Conservation (phyloP, 2,113 vertebrate species). For the Phalacrocorax aristotelis region DNA sequence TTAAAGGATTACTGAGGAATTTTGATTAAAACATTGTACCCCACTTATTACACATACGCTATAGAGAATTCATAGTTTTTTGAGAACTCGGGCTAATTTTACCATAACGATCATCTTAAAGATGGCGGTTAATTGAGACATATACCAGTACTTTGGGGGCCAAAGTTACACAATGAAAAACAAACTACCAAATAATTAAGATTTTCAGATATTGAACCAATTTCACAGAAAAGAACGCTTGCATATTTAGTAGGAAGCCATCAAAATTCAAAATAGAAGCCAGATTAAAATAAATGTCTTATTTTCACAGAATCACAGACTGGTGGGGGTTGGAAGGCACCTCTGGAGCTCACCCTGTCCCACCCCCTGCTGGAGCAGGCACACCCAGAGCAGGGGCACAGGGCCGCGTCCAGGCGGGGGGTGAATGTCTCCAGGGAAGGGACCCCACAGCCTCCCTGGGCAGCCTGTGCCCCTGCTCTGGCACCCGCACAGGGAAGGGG, state of each 20-base stretch:
- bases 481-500: too few species aligned
- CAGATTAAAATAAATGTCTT: constrained; percentile 47
- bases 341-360: too few species aligned
- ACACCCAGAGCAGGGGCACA: too few species aligned
- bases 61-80: not conserved
- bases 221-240: constrained; percentile 44
- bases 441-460: too few species aligned
- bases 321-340: too few species aligned
- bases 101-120: not conserved
- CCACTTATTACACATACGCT: not conserved
- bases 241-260: constrained; percentile 49
- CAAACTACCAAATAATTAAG: not conserved
- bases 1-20: not conserved
- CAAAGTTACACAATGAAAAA: not conserved
- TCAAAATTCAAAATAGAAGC: constrained; percentile 54
- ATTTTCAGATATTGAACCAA: constrained; percentile 24
- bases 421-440: too few species aligned
- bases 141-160: not conserved
- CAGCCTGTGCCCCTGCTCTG: too few species aligned
- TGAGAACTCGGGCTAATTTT: not conserved
- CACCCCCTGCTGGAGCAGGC: too few species aligned
- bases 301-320: not conserved
- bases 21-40: not conserved
- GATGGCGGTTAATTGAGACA: not conserved
- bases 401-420: too few species aligned